Evolutionary conservation across 2,888 invertebrate genomes (phyloP), one percentile per base, ranked within the genome.

Genomic region (Andrena haemorrhoa): DNA sequence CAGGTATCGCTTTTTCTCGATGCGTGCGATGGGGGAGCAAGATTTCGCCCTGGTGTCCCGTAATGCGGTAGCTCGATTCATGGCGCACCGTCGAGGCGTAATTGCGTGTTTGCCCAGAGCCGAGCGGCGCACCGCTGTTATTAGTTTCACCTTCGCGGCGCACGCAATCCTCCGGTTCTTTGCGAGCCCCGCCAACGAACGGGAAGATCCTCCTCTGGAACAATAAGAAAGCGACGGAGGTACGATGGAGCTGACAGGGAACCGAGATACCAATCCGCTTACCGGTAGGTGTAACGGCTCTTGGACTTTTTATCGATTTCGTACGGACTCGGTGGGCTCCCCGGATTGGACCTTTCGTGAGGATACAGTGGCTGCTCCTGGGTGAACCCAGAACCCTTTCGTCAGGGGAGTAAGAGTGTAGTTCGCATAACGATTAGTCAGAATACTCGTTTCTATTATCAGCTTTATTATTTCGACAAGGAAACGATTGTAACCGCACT

Each of bases 101-200:
- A 90, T 91, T 92, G 90, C 91, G 90, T 91, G 91, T 92, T 92
- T 91, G 89, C 90, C 87, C 85, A 90, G 89, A 88, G 82, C 79
- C 53, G 71, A 74, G 63, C 66, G 56, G 71, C 75, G 60, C 63
- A 81, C 83, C 85, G 86, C 83, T 91, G 89, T 90, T 92, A 92
- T 92, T 92, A 92, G 90, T 91, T 91, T 92, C 89, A 89, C 89
- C 86, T 89, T 86, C 86, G 84, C 79, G 80, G 82, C 49, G 79
- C 83, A 84, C 82, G 88, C 86, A 82, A 82, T 82, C 75, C 58
- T 63, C 63, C 76, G 56, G 63, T 66, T 75, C 80, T 70, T 75
- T 80, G 63, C 63, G 69, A 68, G 72, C 26, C 74, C 82, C 51
- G 74, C 41, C 56, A 72, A 51, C 41, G 41, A 70, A 58, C 61